Base-by-base conservation (phyloP, 2,888 invertebrate genomes). In the Cerastoderma edule region DNA sequence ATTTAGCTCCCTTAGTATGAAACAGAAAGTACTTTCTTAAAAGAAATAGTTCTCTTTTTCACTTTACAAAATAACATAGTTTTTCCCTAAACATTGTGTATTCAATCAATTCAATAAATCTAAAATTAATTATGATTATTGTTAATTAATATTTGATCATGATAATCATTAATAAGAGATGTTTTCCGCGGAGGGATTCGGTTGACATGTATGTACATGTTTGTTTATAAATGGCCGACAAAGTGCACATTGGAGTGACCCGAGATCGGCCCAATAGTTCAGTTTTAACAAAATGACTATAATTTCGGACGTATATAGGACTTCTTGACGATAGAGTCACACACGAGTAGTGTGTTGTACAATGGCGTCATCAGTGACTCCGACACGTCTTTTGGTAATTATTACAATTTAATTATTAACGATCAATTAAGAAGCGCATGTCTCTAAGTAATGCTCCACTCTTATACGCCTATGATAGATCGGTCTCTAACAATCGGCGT, bases 151-250 rank as follows among this genome's bases (percentile, higher is more conserved):
- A n/a, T n/a, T n/a, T n/a, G n/a, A n/a, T n/a, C n/a, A n/a, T n/a
- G n/a, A n/a, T n/a, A n/a, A n/a, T n/a, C n/a, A n/a, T n/a, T n/a
- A n/a, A n/a, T n/a, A n/a, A n/a, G n/a, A n/a, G n/a, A n/a, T n/a
- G n/a, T n/a, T n/a, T n/a, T 3, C 13, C 50, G 85, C 85, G 85
- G n/a, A 84, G 10, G 57, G 73, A 83, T 81, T 66, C 66, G 69
- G 80, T 84, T 83, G 85, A 83, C 80, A 83, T 80, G 85, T 78
- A 73, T 76, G 75, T 83, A 72, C 78, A 76, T 74, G 83, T 82
- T 88, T 89, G 88, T 89, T 89, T 89, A 85, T 87, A 89, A 89
- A 89, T 89, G 88, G 88, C 88, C 73, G 84, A 86, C 80, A 67
- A 77, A 72, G 83, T 68, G 68, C 67, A 75, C 70, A 71, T 71